These are phyloP conservation scores for Phymorhynchus buccinoides DNA, from an alignment of 1,140 invertebrate genomes.

Conservation along the genomic window DNA sequence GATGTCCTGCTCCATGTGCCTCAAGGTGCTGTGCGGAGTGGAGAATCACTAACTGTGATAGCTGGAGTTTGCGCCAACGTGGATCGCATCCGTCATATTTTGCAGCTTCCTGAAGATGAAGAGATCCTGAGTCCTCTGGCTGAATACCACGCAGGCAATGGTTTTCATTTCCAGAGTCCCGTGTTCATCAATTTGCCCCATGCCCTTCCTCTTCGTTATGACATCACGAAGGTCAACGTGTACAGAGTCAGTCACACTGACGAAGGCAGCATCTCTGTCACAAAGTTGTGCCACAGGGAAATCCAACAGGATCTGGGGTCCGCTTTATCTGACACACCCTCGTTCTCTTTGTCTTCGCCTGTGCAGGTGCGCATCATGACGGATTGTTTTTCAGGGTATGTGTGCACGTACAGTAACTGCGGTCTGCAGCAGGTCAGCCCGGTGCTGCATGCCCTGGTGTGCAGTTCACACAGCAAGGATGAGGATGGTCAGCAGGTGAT, in stretches of 20 bases:
- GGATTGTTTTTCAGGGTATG: constrained; percentile 11
- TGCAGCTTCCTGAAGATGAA: constrained; percentile 10
- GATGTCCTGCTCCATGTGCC: constrained; percentile 15
- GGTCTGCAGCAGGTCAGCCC: not conserved
- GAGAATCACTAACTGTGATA: not conserved
- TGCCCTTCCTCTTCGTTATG: not conserved
- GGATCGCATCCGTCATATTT: not conserved
- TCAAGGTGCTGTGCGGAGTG: not conserved
- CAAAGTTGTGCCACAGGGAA: not conserved
- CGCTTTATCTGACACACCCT: no score
- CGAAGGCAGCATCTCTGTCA: not conserved
- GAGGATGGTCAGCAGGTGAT: not conserved
- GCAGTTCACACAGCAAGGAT: not conserved
- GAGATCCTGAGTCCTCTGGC: not conserved
- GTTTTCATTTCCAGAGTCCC: not conserved
- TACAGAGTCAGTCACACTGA: not conserved
- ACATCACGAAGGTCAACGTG: not conserved
- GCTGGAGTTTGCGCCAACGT: not conserved
- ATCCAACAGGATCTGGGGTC: not conserved
- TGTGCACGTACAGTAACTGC: constrained; percentile 4
- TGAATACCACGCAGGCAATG: not conserved
- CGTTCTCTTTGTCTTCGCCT: not conserved
- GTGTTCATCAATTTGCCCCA: constrained; percentile 1
- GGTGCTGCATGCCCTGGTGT: not conserved
- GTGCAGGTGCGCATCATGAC: not conserved